Base-by-base conservation (phyloP, 2,888 invertebrate species). In the Xestia rhomboidea region DNA sequence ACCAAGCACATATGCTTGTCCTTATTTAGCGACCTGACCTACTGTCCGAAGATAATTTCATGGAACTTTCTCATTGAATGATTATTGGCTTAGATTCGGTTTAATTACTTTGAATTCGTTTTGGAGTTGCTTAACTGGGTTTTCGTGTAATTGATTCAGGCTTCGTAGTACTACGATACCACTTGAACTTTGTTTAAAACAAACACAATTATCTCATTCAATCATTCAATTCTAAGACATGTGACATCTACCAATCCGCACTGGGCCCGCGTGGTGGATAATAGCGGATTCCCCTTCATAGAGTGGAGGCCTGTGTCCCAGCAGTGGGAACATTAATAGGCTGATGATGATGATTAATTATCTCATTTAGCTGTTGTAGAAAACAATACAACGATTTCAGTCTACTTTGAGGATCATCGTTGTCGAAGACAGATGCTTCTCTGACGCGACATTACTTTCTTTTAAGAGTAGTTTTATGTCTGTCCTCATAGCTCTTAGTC, bases 41-140 rank as follows among this genome's bases (percentile, higher is more conserved):
- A 89, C 81, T 88, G 81, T 34, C 68, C 73, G 62, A 44, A 70
- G 70, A 71, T 79, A 76, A 57, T 64, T 78, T 57, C 70, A 69
- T 77, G 71, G 83, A 87, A 85, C 90, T 89, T 88, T 89, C 89
- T 82, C 80, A 76, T 87, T 86, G 77, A 69, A 81, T 82, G 76
- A 74, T 80, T 78, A 82, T 83, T 71, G 73, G 15, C 46, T 82
- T 81, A 66, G 81, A 72, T 76, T 77, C 46, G 68, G 69, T 71
- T 62, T 85, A 78, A 86, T 81, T 85, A 49, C 27, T 41, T 38
- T 78, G 18, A 79, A 87, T 87, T 87, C 0, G 76, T 81, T 81
- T 81, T 68, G 75, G 70, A 57, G 60, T 79, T 79, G 62, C 67
- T 73, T 49, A 81, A 86, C 18, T 83, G 66, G 57, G 24, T 49